Base-by-base conservation (phyloP, 2,113 vertebrate species). In the Aldabrachelys gigantea region DNA sequence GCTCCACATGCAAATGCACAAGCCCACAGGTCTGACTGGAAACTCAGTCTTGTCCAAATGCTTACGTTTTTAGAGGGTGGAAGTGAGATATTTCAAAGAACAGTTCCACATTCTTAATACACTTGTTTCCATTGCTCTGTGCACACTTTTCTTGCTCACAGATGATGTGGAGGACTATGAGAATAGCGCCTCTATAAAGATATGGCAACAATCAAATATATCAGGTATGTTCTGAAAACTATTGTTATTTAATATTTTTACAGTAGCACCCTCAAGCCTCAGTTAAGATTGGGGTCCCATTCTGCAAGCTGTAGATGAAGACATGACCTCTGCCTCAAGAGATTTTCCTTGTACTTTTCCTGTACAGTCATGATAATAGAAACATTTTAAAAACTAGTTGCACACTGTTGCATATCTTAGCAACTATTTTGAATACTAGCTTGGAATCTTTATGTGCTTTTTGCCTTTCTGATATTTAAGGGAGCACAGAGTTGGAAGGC, bases 101-200 rank as follows among this genome's bases (percentile, higher is more conserved):
- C 38, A 16, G 8, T 31, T 62, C 19, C 3, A 80, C 29, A 1
- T 47, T 90, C 95, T 92, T 31, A 56, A 49, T 31, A 41, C 29
- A 1, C 6, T 80, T 75, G 3, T 65, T 80, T 53, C 1, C 10
- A 14, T 52, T 7, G 2, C 44, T 44, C 79, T 94, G 24, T 22
- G 88, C 85, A 50, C 82, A 89, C 76, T 79, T 50, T 89, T 57
- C 79, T 57, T 41, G 44, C n/a, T 75, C 85, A 88, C 91, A 90
- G 96, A 89, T 54, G 96, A 97, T 0, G 1, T 78, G 22, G 41
- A 0, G 3, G 96, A 98, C 69, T 98, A 98, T 0, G 98, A 98
- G 96, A 98, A 98, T 93, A 97, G 96, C 0, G 0, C 13, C 0
- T 94, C 88, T 0, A 93, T 98, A 29, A 80, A 79, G 9, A 8